Base-by-base conservation (phyloP, 2,797 vertebrate genomes). In the Setipinna tenuifilis region DNA sequence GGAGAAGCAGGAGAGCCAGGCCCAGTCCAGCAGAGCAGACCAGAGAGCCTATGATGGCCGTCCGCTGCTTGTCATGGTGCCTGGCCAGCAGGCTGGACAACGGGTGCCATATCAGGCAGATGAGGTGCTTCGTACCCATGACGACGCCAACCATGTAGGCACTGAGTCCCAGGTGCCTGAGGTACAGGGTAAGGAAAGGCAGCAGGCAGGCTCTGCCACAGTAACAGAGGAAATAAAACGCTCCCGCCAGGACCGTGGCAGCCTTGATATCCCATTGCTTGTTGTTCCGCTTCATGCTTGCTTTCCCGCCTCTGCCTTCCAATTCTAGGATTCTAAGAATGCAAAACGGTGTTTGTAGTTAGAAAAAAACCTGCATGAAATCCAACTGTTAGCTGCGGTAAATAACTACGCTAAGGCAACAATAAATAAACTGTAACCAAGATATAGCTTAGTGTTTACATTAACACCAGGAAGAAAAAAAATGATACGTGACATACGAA, bases 121-220 rank as follows among this genome's bases (percentile, higher is more conserved):
- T 68, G 44, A 96, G 86, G 87, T 96, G 94, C 86, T 93, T 95
- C n/a, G 94, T 88, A 0, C 95, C 97, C 95, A 97, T 95, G 86
- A 96, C 68, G 85, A 95, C 48, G 86, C 98, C 97, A 0, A 95
- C 95, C 93, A 96, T 96, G 6, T 94, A 87, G 0, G 96, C 95
- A 0, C 92, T 89, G 87, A 98, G 90, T 81, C 97, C 97, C 85
- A 97, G 95, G 81, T 96, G 94, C 50, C 96, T 88, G 86, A 98
- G 93, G 93, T 96, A 98, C 17, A 98, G 95, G 2, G 97, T 96
- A 88, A 98, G 94, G 92, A 98, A 98, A 7, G 97, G 97, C 9
- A 95, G 89, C 82, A 96, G 91, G 86, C 96, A 96, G 87, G 93
- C 95, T 35, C 91, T 90, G 83, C 93, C 94, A n/a, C 94, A 95